phyloP scores from a whole-genome alignment of 2,888 invertebrate species.

The Esperia sulphurella region DNA sequence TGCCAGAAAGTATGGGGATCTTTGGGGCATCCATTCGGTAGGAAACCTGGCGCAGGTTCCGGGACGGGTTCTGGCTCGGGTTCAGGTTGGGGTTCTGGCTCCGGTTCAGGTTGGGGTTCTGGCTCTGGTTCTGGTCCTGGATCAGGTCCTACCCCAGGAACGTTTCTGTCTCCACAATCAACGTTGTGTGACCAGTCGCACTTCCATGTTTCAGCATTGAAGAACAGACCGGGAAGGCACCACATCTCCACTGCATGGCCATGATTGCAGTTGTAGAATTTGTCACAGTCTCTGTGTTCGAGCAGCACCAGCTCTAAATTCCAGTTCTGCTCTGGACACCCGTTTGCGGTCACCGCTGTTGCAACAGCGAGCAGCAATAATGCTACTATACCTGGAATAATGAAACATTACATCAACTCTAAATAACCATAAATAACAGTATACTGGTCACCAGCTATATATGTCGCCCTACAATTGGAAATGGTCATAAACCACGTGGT shows the following conservation, averaged over 20 bases:
- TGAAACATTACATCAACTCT: background rate
- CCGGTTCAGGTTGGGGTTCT: conserved; percentile 1
- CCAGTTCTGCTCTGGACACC: conserved; percentile 2
- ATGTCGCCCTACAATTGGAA: no score
- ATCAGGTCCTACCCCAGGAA: conserved; percentile 25
- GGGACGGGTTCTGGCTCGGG: conserved; percentile 3
- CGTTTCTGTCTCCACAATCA: conserved; percentile 69
- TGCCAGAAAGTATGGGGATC: conserved; percentile 33
- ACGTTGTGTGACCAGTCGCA: conserved; percentile 83
- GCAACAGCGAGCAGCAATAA: conserved; percentile 18
- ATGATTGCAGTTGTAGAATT: conserved; percentile 83
- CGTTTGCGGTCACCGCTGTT: background rate
- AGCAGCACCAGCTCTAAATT: background rate
- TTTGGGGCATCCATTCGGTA: conserved; percentile 45
- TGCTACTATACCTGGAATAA: conserved; percentile 37
- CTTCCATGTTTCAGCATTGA: conserved; percentile 70
- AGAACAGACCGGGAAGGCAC: conserved; percentile 78
- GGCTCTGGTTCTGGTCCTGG: conserved; percentile 4
- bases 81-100: conserved; percentile 3
- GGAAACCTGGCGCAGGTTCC: conserved; percentile 11
- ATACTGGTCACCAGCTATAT: no score
- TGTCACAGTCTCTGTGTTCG: conserved; percentile 76
- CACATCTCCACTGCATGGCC: conserved; percentile 78
- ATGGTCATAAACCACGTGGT: no score
- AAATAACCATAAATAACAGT: no score